Evolutionary conservation across 1,140 invertebrate genomes (phyloP).

Genomic region (Leptopilina clavipes): DNA sequence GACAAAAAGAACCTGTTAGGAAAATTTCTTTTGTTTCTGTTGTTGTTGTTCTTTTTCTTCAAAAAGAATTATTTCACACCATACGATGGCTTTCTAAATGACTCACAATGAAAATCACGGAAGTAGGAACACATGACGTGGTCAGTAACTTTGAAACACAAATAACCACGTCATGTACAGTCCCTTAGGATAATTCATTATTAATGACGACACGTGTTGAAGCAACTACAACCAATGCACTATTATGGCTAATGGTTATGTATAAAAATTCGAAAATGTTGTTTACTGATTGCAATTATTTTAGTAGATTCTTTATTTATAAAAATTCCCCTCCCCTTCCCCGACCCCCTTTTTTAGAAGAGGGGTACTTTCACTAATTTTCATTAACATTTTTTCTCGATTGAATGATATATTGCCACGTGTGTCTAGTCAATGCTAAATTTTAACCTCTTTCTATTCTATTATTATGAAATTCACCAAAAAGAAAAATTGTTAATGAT

Average conservation of each 20-base stretch:
- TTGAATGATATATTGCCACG: not conserved
- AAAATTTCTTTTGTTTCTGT: no score
- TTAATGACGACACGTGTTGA: conserved; percentile 45
- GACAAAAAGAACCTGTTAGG: no score
- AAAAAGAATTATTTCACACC: no score
- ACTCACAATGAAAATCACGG: conserved; percentile 4
- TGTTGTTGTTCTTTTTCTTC: no score
- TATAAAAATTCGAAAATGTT: no score
- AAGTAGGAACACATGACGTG: conserved; percentile 49
- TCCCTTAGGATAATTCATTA: conserved; percentile 53
- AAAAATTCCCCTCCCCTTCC: no score
- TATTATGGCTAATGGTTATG: not conserved
- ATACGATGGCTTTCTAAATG: not conserved
- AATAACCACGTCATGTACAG: conserved; percentile 56
- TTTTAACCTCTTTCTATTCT: not conserved
- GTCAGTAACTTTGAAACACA: conserved; percentile 46
- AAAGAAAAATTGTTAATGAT: not conserved
- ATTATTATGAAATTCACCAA: not conserved
- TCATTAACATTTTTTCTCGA: no score
- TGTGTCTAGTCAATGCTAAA: not conserved
- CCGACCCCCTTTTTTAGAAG: no score
- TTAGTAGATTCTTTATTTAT: no score
- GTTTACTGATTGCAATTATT: no score
- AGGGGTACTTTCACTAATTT: no score
- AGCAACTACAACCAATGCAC: not conserved